A percentile compares a stretch with the other conserved stretches of the same genome.
phyloP scores from a whole-genome alignment of 2,113 vertebrate genomes.

The Mixornis gularis region DNA sequence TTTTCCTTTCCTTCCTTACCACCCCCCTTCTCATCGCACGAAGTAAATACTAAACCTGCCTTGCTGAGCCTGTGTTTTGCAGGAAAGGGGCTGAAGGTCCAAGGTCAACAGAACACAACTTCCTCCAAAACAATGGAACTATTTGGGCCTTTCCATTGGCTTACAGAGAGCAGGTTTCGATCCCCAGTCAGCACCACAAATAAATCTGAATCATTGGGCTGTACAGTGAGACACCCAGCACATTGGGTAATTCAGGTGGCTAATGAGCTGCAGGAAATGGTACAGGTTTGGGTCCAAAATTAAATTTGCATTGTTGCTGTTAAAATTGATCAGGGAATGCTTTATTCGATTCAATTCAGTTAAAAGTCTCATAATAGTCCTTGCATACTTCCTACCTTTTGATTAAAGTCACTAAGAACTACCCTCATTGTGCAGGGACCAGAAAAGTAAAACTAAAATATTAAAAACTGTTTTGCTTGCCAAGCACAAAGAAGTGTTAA shows the following conservation, averaged over 20 bases:
- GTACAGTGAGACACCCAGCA: background rate
- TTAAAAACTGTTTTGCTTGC: constrained; percentile 4
- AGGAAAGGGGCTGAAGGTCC: constrained; percentile 27
- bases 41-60: background rate
- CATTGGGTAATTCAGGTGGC: background rate
- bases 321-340: background rate
- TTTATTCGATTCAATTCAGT: background rate
- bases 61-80: background rate
- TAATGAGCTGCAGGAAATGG: background rate
- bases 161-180: background rate
- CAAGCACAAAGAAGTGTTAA: background rate
- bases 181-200: background rate
- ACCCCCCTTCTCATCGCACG: background rate
- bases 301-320: background rate
- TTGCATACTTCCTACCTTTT: background rate
- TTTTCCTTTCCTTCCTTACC: constrained; percentile 7
- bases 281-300: background rate
- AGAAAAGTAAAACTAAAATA: constrained; percentile 8
- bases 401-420: background rate
- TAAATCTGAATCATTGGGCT: background rate
- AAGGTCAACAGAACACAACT: constrained; percentile 9
- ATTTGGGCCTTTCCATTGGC: background rate
- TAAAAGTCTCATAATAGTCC: background rate
- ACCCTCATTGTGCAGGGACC: background rate
- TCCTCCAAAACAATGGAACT: constrained; percentile 19